These are phyloP conservation scores for Heliconius hortense DNA, from an alignment of 2,888 invertebrate genomes.

Conservation along the genomic window DNA sequence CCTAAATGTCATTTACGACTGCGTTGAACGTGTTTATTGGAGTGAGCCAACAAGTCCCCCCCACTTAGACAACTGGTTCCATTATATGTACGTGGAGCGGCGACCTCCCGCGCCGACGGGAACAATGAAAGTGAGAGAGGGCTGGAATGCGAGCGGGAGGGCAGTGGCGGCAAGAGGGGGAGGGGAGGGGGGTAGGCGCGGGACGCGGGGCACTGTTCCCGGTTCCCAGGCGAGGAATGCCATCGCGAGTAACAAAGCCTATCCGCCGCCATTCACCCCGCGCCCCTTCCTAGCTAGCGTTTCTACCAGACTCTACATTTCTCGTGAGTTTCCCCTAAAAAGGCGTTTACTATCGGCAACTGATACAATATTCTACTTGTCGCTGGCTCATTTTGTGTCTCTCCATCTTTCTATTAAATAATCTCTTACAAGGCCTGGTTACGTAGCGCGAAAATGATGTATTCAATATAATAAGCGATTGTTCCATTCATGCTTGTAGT, in stretches of 20 bases:
- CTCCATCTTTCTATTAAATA: slow-evolving; percentile 22
- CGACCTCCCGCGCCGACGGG: slow-evolving; percentile 79
- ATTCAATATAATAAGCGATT: slow-evolving; percentile 59
- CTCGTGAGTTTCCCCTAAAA: slow-evolving; percentile 71
- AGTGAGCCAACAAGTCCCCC: slow-evolving; percentile 63
- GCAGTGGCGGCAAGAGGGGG: slow-evolving; percentile 45
- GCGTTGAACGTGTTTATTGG: slow-evolving; percentile 70
- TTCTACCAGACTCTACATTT: slow-evolving; percentile 68
- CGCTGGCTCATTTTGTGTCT: slow-evolving; percentile 34
- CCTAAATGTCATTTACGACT: slow-evolving; percentile 70
- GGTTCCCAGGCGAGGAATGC: slow-evolving; percentile 82
- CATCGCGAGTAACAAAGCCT: slow-evolving; percentile 80
- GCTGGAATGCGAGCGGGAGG: slow-evolving; percentile 71
- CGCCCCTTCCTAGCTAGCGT: slow-evolving; percentile 57
- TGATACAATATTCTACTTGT: slow-evolving; percentile 41
- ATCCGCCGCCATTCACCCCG: slow-evolving; percentile 77
- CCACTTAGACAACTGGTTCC: slow-evolving; percentile 69
- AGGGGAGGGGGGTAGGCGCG: slow-evolving; percentile 52
- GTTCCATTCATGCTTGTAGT: slow-evolving; percentile 64
- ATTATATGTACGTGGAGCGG: slow-evolving; percentile 69
- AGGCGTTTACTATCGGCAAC: slow-evolving; percentile 61
- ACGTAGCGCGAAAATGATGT: slow-evolving; percentile 42
- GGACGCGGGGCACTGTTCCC: slow-evolving; percentile 62
- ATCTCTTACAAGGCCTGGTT: slow-evolving; percentile 33
- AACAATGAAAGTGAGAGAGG: slow-evolving; percentile 82